phyloP scores from a whole-genome alignment of 2,113 vertebrate genomes.

The Tonatia bakeri region DNA sequence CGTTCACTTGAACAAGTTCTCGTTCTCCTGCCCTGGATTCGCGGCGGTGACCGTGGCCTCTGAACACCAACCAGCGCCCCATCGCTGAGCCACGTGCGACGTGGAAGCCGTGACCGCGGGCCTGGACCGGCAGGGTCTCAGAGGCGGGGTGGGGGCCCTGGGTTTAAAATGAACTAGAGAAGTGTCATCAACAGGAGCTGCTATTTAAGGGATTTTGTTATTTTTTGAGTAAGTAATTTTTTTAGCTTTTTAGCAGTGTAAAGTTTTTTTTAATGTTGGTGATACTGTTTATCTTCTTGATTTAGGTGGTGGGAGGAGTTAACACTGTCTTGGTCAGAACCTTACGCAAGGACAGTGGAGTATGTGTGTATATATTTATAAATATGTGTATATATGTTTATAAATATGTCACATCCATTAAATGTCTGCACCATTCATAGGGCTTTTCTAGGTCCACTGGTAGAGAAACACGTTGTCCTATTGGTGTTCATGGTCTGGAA shows the following conservation, averaged over 20 bases:
- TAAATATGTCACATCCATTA: neutral
- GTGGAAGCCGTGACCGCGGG: neutral
- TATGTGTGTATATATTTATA: neutral
- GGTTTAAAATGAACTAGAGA: constrained; percentile 39
- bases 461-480: neutral
- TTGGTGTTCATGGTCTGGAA: constrained; percentile 22
- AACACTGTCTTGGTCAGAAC: neutral
- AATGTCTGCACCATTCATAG: neutral
- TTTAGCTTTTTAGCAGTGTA: neutral
- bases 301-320: neutral
- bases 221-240: neutral
- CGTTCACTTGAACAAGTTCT: constrained; percentile 38
- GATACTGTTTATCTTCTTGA: constrained; percentile 3
- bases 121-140: constrained; percentile 10
- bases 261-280: neutral
- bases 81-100: neutral
- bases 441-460: neutral
- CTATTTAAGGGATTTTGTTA: neutral
- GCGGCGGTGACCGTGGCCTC: constrained; percentile 16
- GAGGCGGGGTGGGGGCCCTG: neutral
- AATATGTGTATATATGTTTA: neutral
- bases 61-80: neutral
- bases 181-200: neutral
- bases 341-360: neutral
- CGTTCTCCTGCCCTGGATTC: constrained; percentile 37